Conservation (phyloP, 2,113 vertebrate genomes). For the Benitochromis conjunctus region DNA sequence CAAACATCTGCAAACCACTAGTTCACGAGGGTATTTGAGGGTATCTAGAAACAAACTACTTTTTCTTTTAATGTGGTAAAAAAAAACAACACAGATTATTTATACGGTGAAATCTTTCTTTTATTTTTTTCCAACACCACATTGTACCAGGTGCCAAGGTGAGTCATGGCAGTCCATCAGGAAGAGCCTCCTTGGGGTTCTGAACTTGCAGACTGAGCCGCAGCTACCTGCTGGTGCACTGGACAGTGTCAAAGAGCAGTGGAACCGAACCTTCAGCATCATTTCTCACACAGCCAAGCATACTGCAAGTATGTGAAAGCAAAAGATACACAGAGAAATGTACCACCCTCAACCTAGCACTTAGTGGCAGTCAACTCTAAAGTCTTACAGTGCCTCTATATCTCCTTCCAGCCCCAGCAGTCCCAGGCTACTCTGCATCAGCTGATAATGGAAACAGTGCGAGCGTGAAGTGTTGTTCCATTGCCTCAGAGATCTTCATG, state of each 20-base stretch:
- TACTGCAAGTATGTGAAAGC: not conserved
- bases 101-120: not conserved
- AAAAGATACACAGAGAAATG: not conserved
- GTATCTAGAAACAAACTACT: not conserved
- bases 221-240: slow-evolving; percentile 25
- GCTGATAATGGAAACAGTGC: not conserved
- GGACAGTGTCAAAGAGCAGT: slow-evolving; percentile 42
- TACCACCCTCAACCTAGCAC: not conserved
- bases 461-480: slow-evolving; percentile 48
- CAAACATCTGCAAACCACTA: not conserved
- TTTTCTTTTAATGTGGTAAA: not conserved
- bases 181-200: slow-evolving; percentile 48
- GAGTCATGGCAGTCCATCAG: slow-evolving; percentile 41
- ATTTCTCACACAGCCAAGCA: not conserved
- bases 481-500: slow-evolving; percentile 59
- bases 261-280: slow-evolving; percentile 28
- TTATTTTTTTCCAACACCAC: not conserved
- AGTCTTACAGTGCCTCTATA: not conserved
- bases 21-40: not conserved
- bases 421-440: not conserved
- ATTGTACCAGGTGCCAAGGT: slow-evolving; percentile 45
- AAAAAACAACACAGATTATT: not conserved
- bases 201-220: slow-evolving; percentile 63
- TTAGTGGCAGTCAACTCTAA: not conserved
- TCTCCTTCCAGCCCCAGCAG: not conserved